These are phyloP conservation scores for Cremastobaeus sp. DNA, from an alignment of 2,888 invertebrate genomes.

Conservation along the genomic window DNA sequence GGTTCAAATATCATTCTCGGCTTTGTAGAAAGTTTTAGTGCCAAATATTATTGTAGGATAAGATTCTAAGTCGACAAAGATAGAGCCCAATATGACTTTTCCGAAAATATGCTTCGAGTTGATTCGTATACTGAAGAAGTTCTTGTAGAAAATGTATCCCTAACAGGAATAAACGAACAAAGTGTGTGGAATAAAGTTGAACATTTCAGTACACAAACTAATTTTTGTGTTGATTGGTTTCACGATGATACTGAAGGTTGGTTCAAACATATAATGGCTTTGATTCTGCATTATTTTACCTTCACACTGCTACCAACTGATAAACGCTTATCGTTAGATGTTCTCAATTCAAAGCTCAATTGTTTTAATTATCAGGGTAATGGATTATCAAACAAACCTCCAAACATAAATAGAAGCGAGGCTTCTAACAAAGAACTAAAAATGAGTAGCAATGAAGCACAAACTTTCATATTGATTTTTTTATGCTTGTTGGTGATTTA, in stretches of 20 bases:
- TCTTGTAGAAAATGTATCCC: too few relatives aligned
- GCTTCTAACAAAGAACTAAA: constrained; percentile 28
- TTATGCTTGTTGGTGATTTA: constrained; percentile 44
- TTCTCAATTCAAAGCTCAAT: not conserved
- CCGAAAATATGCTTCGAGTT: too few relatives aligned
- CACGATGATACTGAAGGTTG: constrained; percentile 35
- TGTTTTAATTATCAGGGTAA: not conserved
- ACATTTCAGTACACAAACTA: constrained; percentile 1
- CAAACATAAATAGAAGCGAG: constrained; percentile 21
- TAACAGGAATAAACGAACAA: too few relatives aligned
- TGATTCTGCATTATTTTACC: constrained; percentile 12
- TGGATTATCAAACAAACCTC: constrained; percentile 18
- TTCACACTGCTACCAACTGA: constrained; percentile 3
- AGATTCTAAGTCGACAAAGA: too few relatives aligned
- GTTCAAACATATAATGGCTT: constrained; percentile 9
- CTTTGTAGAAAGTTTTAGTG: not conserved
- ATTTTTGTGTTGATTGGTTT: constrained; percentile 18
- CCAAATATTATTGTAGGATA: constrained; percentile 7
- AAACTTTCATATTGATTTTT: constrained; percentile 44
- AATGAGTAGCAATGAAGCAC: constrained; percentile 50
- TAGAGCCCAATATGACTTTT: too few relatives aligned
- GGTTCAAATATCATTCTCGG: constrained; percentile 9
- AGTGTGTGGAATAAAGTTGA: constrained; percentile 13
- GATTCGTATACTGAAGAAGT: too few relatives aligned
- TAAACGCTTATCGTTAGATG: not conserved